These are phyloP conservation scores for Venturia canescens DNA, from an alignment of 1,140 invertebrate genomes.

Conservation along the genomic window DNA sequence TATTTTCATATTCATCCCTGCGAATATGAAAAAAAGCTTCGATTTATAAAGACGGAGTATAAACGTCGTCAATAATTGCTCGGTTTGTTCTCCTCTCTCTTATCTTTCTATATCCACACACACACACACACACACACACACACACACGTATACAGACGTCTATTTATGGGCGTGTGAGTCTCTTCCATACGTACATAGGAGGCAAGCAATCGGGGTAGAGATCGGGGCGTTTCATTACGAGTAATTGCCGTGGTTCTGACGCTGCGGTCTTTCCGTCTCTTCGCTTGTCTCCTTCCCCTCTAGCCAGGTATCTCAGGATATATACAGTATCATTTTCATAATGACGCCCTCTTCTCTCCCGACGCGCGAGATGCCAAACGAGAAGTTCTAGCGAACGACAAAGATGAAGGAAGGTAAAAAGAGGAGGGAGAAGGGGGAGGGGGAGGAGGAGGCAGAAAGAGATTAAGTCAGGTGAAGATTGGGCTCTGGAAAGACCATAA, in stretches of 20 bases:
- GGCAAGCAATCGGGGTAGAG: slow-evolving; percentile 33
- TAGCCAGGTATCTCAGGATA: slow-evolving; percentile 55
- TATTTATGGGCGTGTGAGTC: too few relatives aligned
- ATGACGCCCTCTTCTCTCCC: slow-evolving; percentile 66
- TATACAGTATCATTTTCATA: slow-evolving; percentile 76
- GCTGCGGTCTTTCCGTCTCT: slow-evolving; percentile 68
- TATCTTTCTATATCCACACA: neutral
- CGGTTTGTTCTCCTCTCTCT: slow-evolving; percentile 42
- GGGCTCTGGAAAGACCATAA: slow-evolving; percentile 28
- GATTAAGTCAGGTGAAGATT: slow-evolving; percentile 1
- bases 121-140: neutral
- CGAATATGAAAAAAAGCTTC: slow-evolving; percentile 4
- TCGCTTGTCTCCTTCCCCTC: slow-evolving; percentile 48
- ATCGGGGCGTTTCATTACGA: slow-evolving; percentile 74
- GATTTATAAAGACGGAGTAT: slow-evolving; percentile 32
- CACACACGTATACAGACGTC: too few relatives aligned
- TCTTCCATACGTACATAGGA: too few relatives aligned
- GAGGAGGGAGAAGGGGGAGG: slow-evolving; percentile 13
- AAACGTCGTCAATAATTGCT: slow-evolving; percentile 54
- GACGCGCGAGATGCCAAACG: slow-evolving; percentile 39
- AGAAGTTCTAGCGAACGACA: slow-evolving; percentile 19
- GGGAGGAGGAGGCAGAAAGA: slow-evolving; percentile 22
- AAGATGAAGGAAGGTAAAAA: slow-evolving; percentile 28
- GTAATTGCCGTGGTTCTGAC: slow-evolving; percentile 71
- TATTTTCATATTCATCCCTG: slow-evolving; percentile 29